Evolutionary conservation across 2,797 vertebrate species (phyloP).

Genomic region (Cyprinella venusta): DNA sequence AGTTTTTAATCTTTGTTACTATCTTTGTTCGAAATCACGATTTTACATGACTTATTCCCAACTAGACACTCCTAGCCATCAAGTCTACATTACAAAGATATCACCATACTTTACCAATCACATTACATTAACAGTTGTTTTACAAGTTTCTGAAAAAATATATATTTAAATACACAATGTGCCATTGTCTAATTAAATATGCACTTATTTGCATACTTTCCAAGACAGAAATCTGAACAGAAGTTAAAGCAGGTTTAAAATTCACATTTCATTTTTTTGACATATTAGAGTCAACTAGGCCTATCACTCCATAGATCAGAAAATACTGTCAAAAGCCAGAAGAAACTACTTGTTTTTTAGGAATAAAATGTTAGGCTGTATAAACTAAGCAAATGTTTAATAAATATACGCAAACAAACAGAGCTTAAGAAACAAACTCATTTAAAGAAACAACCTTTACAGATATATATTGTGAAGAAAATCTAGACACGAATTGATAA

Average conservation of each 20-base stretch:
- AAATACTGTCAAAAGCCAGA: not conserved
- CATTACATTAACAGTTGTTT: not conserved
- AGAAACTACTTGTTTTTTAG: not conserved
- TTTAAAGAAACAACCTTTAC: not conserved
- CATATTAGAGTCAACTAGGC: not conserved
- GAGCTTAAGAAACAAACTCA: no score
- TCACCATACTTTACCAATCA: not conserved
- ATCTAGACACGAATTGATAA: no score
- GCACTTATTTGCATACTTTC: not conserved
- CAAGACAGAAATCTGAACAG: not conserved
- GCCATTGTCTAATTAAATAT: not conserved
- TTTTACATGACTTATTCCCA: no score
- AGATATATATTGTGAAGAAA: not conserved
- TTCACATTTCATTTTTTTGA: not conserved
- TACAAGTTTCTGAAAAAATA: not conserved
- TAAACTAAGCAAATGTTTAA: not conserved
- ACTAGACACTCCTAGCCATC: no score
- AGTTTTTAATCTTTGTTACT: no score
- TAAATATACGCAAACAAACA: no score
- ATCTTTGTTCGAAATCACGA: no score
- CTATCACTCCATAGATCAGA: not conserved
- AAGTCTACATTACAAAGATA: not conserved
- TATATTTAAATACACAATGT: not conserved
- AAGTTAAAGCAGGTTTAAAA: not conserved
- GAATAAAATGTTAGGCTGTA: not conserved